Evolutionary conservation across 1,140 invertebrate genomes (phyloP).

Genomic region (Harpegnathos saltator): DNA sequence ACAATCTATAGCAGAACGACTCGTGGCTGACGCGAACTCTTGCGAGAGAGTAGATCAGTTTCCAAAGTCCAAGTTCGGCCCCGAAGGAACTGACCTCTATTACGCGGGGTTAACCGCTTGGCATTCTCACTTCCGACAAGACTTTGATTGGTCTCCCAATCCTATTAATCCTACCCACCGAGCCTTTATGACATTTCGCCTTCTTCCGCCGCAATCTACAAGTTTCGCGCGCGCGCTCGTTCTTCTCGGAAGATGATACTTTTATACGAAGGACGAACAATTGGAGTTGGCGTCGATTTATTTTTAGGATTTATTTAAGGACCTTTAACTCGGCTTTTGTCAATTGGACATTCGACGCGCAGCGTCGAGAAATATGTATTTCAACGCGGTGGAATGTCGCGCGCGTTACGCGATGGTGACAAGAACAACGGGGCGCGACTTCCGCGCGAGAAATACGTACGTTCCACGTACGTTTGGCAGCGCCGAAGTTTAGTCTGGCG

Average conservation of each 20-base stretch:
- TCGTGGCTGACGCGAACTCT: slow-evolving; percentile 59
- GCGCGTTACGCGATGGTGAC: no score
- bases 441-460: background rate
- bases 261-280: no score
- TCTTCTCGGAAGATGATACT: no score
- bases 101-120: slow-evolving; percentile 84
- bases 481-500: background rate
- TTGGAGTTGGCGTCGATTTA: no score
- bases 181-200: slow-evolving; percentile 56
- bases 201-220: slow-evolving; percentile 52
- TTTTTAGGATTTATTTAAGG: no score
- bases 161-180: slow-evolving; percentile 80
- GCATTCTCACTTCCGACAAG: slow-evolving; percentile 80
- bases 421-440: background rate
- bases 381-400: no score
- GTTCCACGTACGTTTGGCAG: background rate
- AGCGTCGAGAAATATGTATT: no score
- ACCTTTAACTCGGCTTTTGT: no score
- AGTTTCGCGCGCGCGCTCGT: no score
- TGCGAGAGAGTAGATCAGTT: slow-evolving; percentile 71
- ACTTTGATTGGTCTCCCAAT: slow-evolving; percentile 84
- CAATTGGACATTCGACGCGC: no score
- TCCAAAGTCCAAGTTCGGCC: slow-evolving; percentile 77
- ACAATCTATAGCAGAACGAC: slow-evolving; percentile 70
- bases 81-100: slow-evolving; percentile 83